Evolutionary conservation across 2,113 vertebrate genomes (phyloP).

Genomic region (Anseranas semipalmata): DNA sequence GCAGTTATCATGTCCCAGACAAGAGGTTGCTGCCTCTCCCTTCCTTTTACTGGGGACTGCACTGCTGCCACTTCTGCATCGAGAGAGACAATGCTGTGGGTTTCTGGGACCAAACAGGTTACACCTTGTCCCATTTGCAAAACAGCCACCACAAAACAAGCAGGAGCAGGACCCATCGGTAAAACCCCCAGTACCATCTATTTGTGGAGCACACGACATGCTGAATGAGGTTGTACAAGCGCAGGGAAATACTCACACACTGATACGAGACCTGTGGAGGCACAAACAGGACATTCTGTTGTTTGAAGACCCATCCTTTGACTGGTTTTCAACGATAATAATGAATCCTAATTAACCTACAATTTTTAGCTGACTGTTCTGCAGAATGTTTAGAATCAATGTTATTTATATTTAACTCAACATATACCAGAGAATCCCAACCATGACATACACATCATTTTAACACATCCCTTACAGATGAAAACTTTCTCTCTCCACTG

Average conservation of each 20-base stretch:
- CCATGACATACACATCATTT: conserved; percentile 17
- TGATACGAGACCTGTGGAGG: not conserved
- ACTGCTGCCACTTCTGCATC: not conserved
- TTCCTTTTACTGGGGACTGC: not conserved
- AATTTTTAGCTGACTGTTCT: not conserved
- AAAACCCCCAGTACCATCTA: not conserved
- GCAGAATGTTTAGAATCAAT: too few species aligned
- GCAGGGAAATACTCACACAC: not conserved
- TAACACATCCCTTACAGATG: not conserved
- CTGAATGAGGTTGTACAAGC: not conserved
- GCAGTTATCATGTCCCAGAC: rapidly evolving
- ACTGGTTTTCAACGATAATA: not conserved
- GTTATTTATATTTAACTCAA: conserved; percentile 39
- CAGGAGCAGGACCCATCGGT: not conserved
- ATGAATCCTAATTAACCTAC: not conserved
- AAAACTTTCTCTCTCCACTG: conserved; percentile 3
- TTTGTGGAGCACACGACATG: not conserved
- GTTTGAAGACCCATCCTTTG: not conserved
- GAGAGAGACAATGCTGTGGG: not conserved
- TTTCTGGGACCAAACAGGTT: not conserved
- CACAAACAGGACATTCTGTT: not conserved
- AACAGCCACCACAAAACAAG: not conserved
- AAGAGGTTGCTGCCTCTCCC: not conserved
- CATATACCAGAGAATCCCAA: conserved; percentile 11
- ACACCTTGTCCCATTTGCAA: not conserved